Base-by-base conservation (phyloP, 2,797 vertebrate genomes). In the Oreochromis grahami region DNA sequence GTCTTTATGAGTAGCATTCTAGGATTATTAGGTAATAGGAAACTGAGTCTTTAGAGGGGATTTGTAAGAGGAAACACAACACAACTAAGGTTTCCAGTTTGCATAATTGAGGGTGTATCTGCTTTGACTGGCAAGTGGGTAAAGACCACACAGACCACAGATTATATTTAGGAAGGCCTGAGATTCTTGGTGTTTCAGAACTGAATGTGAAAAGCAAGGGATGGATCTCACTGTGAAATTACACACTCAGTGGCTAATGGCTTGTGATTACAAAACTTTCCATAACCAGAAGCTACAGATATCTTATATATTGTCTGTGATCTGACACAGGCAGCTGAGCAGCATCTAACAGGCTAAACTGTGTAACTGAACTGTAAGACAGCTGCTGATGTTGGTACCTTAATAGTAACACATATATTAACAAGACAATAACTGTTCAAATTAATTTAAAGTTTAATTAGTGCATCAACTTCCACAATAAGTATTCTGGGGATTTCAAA, bases 51-150 rank as follows among this genome's bases (percentile, higher is more conserved):
- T 48, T 45, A 72, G 6, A 48, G 43, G 3, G 68, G 41, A 32
- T 74, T 74, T 50, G 24, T 74, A n/a, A 74, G 6, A 48, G 43
- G 43, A 74, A 74, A 74, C 38, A 43, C 43, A 72, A 72, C 3
- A 58, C 5, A 58, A 41, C 36, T 65, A 65, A 0, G 60, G 0
- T 5, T 65, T 65, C 36, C 36, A 24, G 19, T 65, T 41, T 41
- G 19, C 34, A 65, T 65, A 65, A 38, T 38, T 41, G 60, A 41
- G 34, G 60, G 36, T 65, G 34, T 65, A 5, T 65, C 53, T 56
- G 63, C 63, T 68, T 70, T 45, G 38, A 7, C 38, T 70, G 65
- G 38, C 63, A 0, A 26, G 63, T 65, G 60, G 60, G 60, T 65
- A 38, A 38, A 65, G 19, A 65, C 60, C 34, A 65, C 34, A 14